Base-by-base conservation (phyloP, 1,140 invertebrate species). In the Calephelis virginiensis region DNA sequence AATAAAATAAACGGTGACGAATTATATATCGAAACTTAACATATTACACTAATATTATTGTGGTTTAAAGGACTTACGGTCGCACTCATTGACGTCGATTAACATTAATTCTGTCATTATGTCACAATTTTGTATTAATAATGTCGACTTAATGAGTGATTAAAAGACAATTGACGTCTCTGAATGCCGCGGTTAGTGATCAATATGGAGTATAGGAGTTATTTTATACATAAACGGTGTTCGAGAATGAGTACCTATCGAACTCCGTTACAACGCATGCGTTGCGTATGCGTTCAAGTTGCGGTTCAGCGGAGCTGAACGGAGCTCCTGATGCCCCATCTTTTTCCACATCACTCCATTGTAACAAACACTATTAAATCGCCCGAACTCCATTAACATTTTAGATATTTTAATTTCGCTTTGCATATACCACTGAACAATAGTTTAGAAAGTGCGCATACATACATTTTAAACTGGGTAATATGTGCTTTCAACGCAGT, bases 281-380 rank as follows among this genome's bases (percentile, higher is more conserved):
- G 68, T 80, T 82, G 84, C 56, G 56, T 17, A 60, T 28, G 85
- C 82, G 77, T 80, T 78, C 63, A 71, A 60, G 83, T 77, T 73
- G 80, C 85, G 84, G 82, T 83, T 81, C 87, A 86, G 72, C 81
- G 87, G 78, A 87, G 87, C 87, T 83, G 81, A 87, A 87, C 87
- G 82, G 61, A 74, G 69, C 69, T 78, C 70, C 75, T 77, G 77
- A 76, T 76, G 66, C 67, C 75, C 75, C 73, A 72, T 67, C 79
- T 77, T 78, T 72, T 65, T 74, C 77, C 73, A 68, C 72, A 43
- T 43, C 40, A 76, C 69, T 74, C 75, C 72, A 71, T 72, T 78
- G 67, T 49, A 60, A 60, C 71, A 59, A 67, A 70, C 68, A 69
- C 66, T 70, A 72, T 65, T 69, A 73, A 56, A 56, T 81, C 76